These are phyloP conservation scores for Cantharis rufa DNA, from an alignment of 2,888 invertebrate species.

Conservation along the genomic window DNA sequence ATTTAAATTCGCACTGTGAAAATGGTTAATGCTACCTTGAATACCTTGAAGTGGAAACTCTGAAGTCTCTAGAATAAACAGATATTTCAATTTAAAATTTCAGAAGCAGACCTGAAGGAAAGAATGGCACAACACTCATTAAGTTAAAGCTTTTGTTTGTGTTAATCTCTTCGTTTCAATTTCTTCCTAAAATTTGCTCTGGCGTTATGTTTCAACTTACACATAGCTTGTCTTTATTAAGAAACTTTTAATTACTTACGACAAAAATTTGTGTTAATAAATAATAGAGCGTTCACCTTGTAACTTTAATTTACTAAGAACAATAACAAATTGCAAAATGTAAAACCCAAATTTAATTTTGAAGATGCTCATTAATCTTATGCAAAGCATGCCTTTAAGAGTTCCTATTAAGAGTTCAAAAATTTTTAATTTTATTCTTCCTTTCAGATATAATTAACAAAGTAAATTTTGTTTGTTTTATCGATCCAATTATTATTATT, in stretches of 20 bases:
- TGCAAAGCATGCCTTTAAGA: background rate
- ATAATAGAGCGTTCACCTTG: background rate
- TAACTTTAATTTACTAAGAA: background rate
- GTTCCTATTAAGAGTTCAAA: background rate
- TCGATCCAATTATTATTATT: background rate
- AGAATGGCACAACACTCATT: background rate
- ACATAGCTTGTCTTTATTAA: background rate
- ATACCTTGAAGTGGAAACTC: too few species aligned
- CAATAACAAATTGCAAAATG: background rate
- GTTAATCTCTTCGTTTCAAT: background rate
- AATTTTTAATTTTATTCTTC: background rate
- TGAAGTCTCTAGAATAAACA: background rate
- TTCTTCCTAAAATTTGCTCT: background rate
- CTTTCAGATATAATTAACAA: background rate
- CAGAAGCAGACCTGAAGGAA: background rate
- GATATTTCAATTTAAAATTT: background rate
- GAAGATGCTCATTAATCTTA: background rate
- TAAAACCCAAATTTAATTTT: background rate
- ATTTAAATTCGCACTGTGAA: too few species aligned
- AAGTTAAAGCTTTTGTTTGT: background rate
- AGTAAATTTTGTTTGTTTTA: background rate
- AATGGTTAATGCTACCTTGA: too few species aligned
- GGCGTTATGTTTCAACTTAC: background rate
- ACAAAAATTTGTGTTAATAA: background rate
- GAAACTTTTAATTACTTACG: background rate